Conservation (phyloP, 1,140 invertebrate species). For the Calephelis nemesis region DNA sequence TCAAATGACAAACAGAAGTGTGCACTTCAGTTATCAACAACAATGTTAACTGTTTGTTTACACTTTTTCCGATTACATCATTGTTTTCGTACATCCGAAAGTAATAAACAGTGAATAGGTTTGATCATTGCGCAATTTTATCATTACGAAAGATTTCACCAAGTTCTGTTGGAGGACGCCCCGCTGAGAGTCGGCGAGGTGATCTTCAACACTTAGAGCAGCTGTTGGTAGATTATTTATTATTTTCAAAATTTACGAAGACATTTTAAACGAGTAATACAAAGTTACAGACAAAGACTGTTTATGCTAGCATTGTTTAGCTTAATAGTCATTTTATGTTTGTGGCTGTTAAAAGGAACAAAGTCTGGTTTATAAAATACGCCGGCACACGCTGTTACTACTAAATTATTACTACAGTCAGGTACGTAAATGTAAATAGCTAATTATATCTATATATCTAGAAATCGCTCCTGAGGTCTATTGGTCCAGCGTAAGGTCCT, state of each 20-base stretch:
- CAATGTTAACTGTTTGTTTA: too few species aligned
- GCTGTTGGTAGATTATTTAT: slow-evolving; percentile 33
- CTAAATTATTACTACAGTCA: slow-evolving; percentile 35
- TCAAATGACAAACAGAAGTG: too few species aligned
- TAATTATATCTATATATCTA: too few species aligned
- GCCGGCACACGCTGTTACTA: slow-evolving; percentile 27
- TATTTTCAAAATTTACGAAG: slow-evolving; percentile 40
- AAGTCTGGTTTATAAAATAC: slow-evolving; percentile 43
- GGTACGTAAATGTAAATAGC: too few species aligned
- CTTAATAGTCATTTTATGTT: slow-evolving; percentile 54
- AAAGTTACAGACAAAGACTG: slow-evolving; percentile 46
- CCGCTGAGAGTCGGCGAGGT: slow-evolving; percentile 50
- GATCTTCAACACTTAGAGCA: slow-evolving; percentile 47
- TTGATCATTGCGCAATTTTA: slow-evolving; percentile 61
- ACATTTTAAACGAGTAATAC: slow-evolving; percentile 39
- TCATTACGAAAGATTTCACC: slow-evolving; percentile 73
- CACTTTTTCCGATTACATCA: slow-evolving; percentile 1
- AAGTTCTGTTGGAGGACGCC: slow-evolving; percentile 57
- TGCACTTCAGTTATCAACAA: too few species aligned
- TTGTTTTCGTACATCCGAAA: slow-evolving; percentile 42
- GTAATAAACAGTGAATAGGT: slow-evolving; percentile 43
- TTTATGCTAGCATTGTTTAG: slow-evolving; percentile 50
- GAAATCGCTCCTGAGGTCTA: too few species aligned
- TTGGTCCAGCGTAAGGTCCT: too few species aligned
- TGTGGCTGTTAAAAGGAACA: slow-evolving; percentile 42